Conservation (phyloP, 2,113 vertebrate genomes). For the Cephalopholis sonnerati region DNA sequence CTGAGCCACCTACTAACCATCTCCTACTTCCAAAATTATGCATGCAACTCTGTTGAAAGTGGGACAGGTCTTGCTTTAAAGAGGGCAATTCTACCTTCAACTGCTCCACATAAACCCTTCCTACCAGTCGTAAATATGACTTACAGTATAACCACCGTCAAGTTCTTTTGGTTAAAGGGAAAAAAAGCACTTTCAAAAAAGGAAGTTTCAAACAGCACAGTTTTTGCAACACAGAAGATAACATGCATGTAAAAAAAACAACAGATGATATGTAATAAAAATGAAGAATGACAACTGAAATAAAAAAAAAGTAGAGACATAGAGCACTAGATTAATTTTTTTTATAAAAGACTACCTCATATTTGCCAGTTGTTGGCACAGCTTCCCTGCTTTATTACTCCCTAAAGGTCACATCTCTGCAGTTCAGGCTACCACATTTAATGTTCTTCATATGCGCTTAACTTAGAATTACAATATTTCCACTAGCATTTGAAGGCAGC, state of each 20-base stretch:
- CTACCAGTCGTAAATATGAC: slow-evolving; percentile 44
- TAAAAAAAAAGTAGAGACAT: slow-evolving; percentile 49
- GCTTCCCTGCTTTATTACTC: slow-evolving; percentile 22
- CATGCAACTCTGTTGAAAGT: slow-evolving; percentile 37
- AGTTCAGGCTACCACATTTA: slow-evolving; percentile 24
- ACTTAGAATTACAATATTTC: slow-evolving; percentile 48
- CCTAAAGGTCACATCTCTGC: slow-evolving; percentile 53
- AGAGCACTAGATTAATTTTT: slow-evolving; percentile 36
- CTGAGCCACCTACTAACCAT: slow-evolving; percentile 33
- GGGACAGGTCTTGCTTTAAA: slow-evolving; percentile 56
- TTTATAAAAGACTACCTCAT: not conserved
- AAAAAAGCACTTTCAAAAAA: not conserved
- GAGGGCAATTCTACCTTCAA: slow-evolving; percentile 44
- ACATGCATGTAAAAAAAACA: slow-evolving; percentile 11
- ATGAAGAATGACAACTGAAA: slow-evolving; percentile 11
- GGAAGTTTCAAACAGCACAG: not conserved
- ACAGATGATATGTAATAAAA: slow-evolving; percentile 22
- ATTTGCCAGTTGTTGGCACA: slow-evolving; percentile 42
- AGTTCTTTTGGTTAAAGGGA: slow-evolving; percentile 4
- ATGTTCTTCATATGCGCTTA: slow-evolving; percentile 25
- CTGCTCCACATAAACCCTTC: slow-evolving; percentile 54
- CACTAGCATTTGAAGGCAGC: slow-evolving; percentile 56
- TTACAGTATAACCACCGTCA: slow-evolving; percentile 15
- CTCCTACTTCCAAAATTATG: slow-evolving; percentile 52
- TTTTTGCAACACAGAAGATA: not conserved